Conservation (phyloP, 2,113 vertebrate species). For the Trachemys scripta region DNA sequence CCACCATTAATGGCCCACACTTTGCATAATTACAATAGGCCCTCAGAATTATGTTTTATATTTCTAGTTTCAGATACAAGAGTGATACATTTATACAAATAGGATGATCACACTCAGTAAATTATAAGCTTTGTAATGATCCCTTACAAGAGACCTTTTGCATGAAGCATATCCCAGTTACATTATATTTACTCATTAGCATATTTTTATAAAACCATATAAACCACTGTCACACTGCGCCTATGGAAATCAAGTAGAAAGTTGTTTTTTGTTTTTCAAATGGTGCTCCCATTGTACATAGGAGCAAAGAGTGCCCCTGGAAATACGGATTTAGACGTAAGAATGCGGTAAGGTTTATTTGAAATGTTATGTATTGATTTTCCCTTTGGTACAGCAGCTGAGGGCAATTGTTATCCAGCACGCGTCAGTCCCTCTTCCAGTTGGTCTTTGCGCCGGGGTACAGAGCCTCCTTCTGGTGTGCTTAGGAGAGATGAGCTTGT, state of each 20-base stretch:
- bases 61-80: no score
- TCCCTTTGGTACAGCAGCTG: neutral
- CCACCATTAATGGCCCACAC: no score
- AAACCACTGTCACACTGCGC: no score
- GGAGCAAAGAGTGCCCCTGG: neutral
- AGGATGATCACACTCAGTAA: no score
- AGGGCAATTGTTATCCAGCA: neutral
- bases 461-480: neutral
- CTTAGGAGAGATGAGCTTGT: neutral
- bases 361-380: neutral
- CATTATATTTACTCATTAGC: no score
- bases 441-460: neutral
- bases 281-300: fast-evolving
- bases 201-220: no score
- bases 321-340: fast-evolving
- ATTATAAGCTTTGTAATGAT: no score
- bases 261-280: neutral
- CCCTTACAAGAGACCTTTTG: no score
- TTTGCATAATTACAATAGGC: no score
- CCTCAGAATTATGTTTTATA: no score
- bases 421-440: neutral
- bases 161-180: no score
- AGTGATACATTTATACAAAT: no score
- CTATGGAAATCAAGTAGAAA: neutral
- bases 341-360: neutral